Percentiles rank a stretch among this genome's conserved stretches.
Conservation (phyloP, 2,797 vertebrate species). For the Lithobates pipiens region DNA sequence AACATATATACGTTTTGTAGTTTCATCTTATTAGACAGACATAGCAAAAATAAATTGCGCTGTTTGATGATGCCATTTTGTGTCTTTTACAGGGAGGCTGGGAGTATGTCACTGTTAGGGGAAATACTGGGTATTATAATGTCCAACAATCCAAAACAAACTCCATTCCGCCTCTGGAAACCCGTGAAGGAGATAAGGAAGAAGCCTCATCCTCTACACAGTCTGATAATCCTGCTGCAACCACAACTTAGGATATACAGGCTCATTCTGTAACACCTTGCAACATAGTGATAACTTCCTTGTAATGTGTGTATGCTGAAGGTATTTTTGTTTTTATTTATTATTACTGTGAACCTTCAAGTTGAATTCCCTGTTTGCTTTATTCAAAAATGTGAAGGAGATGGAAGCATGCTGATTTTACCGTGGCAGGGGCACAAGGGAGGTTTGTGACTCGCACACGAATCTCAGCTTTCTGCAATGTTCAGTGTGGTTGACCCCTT, state of each 20-base stretch:
- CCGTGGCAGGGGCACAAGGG: not conserved
- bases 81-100: slow-evolving; percentile 87
- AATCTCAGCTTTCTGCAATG: too few species aligned
- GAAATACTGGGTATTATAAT: slow-evolving; percentile 77
- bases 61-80: not conserved
- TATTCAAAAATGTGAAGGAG: not conserved
- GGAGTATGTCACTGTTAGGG: slow-evolving; percentile 92
- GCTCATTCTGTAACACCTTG: not conserved
- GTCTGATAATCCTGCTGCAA: not conserved
- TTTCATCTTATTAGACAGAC: too few species aligned
- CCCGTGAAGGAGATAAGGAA: slow-evolving; percentile 52
- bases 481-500: too few species aligned
- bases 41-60: not conserved
- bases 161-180: not conserved
- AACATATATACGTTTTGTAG: too few species aligned
- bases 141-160: slow-evolving; percentile 37
- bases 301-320: not conserved
- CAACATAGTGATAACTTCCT: not conserved
- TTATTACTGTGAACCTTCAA: slow-evolving; percentile 1
- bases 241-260: not conserved
- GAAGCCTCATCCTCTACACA: slow-evolving; percentile 62
- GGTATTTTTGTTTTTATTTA: slow-evolving; percentile 15
- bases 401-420: not conserved
- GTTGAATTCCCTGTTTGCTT: not conserved
- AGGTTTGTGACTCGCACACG: too few species aligned